Evolutionary conservation across 2,888 invertebrate species (phyloP).

Genomic region (Parasteatoda lunata): DNA sequence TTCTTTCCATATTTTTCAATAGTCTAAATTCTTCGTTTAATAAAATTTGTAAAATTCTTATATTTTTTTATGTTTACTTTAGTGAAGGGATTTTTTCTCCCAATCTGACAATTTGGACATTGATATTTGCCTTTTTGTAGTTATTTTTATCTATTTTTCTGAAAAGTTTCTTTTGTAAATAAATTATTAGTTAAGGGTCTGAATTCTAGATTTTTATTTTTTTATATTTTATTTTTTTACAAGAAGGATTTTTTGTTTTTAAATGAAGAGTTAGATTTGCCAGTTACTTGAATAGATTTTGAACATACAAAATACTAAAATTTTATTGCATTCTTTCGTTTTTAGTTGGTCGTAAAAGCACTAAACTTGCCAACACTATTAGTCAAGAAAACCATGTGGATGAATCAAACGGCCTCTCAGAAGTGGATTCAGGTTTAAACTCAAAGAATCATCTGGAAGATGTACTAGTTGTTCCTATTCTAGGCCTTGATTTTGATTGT

Average conservation of each 20-base stretch:
- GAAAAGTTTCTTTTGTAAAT: too few species aligned
- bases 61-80: background rate
- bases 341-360: conserved; percentile 57
- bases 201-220: background rate
- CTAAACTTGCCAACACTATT: conserved; percentile 39
- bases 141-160: too few species aligned
- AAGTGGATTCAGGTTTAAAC: conserved; percentile 24
- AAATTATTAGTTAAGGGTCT: background rate
- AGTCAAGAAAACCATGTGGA: conserved; percentile 42
- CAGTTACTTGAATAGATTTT: too few species aligned
- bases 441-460: conserved; percentile 68
- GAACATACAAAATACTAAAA: too few species aligned
- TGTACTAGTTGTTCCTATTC: conserved; percentile 83
- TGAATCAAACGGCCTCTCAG: conserved; percentile 37
- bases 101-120: too few species aligned
- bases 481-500: conserved; percentile 78
- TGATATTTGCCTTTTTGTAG: too few species aligned
- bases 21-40: background rate
- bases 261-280: too few species aligned
- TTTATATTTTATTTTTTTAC: background rate
- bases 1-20: too few species aligned
- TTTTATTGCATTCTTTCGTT: background rate
- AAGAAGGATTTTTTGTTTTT: too few species aligned
- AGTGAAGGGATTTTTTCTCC: background rate
- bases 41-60: background rate